A percentile compares a stretch with the other conserved stretches of the same genome.
These are phyloP conservation scores for Eupithecia vulgata DNA, from an alignment of 2,888 invertebrate genomes.

Conservation along the genomic window DNA sequence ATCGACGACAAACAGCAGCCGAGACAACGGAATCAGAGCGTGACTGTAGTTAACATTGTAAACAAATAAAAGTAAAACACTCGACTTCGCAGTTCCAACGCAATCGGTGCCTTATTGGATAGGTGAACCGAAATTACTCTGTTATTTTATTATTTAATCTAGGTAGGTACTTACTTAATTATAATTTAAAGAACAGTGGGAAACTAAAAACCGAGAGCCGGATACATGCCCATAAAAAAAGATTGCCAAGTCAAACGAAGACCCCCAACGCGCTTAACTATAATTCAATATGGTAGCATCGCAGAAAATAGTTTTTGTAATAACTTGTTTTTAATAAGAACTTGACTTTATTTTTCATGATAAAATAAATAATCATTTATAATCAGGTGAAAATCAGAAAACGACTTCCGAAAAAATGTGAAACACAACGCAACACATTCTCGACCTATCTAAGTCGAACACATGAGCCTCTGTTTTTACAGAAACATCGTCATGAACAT, in stretches of 20 bases:
- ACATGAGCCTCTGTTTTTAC: too few relatives aligned
- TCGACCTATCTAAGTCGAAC: too few relatives aligned
- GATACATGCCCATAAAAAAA: too few relatives aligned
- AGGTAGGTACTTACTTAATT: too few relatives aligned
- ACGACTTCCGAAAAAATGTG: neutral
- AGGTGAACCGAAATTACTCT: neutral
- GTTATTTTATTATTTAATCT: neutral
- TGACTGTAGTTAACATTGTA: conserved; percentile 32
- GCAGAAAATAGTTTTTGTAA: neutral
- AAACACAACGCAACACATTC: neutral
- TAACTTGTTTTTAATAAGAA: neutral
- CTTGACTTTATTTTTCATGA: neutral
- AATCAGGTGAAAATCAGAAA: neutral
- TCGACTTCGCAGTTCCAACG: neutral
- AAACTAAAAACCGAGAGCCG: neutral
- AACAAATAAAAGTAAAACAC: conserved; percentile 30
- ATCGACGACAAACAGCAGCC: conserved; percentile 33
- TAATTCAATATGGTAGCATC: neutral
- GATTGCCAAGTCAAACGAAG: too few relatives aligned
- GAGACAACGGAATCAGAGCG: conserved; percentile 41
- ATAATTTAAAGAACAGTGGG: neutral
- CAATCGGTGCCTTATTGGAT: neutral
- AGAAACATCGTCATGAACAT: neutral
- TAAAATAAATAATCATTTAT: too few relatives aligned
- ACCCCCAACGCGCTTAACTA: too few relatives aligned